Base-by-base conservation (phyloP, 1,140 invertebrate species). In the Drosophila tristis region DNA sequence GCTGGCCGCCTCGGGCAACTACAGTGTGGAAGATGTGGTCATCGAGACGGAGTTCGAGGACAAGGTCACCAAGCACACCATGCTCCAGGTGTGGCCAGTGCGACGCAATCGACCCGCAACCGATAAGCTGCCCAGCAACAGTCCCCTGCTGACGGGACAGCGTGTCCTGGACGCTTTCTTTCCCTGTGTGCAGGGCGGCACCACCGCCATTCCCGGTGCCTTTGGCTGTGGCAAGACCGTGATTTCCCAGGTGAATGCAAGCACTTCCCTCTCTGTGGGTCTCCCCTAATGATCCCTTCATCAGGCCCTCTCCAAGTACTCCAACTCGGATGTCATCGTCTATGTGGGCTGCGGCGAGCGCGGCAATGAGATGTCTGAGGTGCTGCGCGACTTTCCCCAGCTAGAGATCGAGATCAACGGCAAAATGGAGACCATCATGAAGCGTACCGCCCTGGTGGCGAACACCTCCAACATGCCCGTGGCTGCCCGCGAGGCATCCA, bases 391-490 rank as follows among this genome's bases (percentile, higher is more conserved):
- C 94, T 99, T 99, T 94, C 99, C 99, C 8, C 98, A 99, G 93
- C 93, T 99, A 74, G 97, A 97, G 0, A 97, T 99, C 79, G 98
- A 99, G 93, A 97, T 99, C 74, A 97, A 99, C 49, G 99, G 99
- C 2, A 94, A 95, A 0, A 97, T 96, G 4, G 99, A 99, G 92
- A 99, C 98, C 51, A 99, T 99, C 91, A 99, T 99, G 99, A 99
- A 99, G 93, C 96, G 99, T 93, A 99, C 99, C 2, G 97, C 98
- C 29, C 93, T 99, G 26, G 99, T 99, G 26, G 99, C 99, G 78
- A 99, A 99, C 93, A 99, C 99, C 25, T 99, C 99, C 57, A 99
- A 99, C 95, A 99, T 99, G 99, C 99, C 99, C 92, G 99, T 99
- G 51, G 99, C 99, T 93, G 99, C 99, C 93, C 96, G 99, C 93